Evolutionary conservation across 2,888 invertebrate species (phyloP).

Genomic region (Nymphalis c-album): DNA sequence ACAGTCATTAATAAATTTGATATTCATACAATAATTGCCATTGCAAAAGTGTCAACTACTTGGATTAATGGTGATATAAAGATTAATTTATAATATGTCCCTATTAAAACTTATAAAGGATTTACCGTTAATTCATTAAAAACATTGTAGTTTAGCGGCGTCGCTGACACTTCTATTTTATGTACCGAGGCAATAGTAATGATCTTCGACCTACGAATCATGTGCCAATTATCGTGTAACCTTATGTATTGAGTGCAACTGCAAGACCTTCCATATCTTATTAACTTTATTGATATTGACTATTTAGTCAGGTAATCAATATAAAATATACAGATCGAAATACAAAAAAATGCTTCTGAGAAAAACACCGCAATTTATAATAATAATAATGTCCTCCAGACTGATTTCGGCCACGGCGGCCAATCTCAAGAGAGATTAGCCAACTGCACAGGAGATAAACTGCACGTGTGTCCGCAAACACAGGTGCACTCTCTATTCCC

Average conservation of each 20-base stretch:
- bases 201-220: not conserved
- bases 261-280: too few species aligned
- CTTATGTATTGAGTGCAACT: not conserved
- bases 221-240: not conserved
- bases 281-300: too few species aligned
- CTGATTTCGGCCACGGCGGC: too few species aligned
- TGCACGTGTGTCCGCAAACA: too few species aligned
- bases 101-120: slow-evolving; percentile 1
- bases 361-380: too few species aligned
- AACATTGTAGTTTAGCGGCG: slow-evolving; percentile 19
- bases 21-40: not conserved
- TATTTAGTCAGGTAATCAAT: too few species aligned
- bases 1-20: not conserved
- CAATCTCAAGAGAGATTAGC: too few species aligned
- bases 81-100: slow-evolving; percentile 3
- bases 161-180: not conserved
- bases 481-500: too few species aligned
- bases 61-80: slow-evolving; percentile 7
- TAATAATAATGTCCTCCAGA: too few species aligned
- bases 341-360: too few species aligned
- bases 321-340: too few species aligned
- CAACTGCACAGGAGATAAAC: too few species aligned
- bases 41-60: not conserved
- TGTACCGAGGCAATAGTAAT: not conserved
- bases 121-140: slow-evolving; percentile 10